Evolutionary conservation across 2,797 vertebrate species (phyloP), one percentile per base, ranked within the genome.

Genomic region (Hippocampus kuda): DNA sequence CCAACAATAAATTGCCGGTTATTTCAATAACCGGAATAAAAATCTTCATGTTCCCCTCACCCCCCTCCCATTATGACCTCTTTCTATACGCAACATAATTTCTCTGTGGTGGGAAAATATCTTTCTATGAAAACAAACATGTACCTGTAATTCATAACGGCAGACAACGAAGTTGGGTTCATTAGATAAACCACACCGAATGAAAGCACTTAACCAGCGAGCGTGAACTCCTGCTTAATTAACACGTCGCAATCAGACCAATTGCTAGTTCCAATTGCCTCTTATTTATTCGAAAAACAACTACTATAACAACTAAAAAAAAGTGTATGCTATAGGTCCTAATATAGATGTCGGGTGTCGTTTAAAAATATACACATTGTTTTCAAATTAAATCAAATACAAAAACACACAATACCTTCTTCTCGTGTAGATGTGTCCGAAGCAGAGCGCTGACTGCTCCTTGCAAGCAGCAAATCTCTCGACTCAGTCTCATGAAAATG

Each of bases 371-470:
- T 38, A 1, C 34, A 38, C 34, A 38, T 38, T 38, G 34, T 38
- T 38, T 38, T 38, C 6, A 38, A n/a, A 11, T 22, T 22, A 22
- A 9, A 22, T 16, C 9, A 63, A 63, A 41, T 5, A 62, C 7
- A 24, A 65, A 60, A 51, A 63, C 2, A 7, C 2, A 53, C 61
- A 0, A 27, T 79, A 85, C 83, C 83, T 79, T 27, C 27, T 34
- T 42, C 44, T 48, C 44, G 44, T 24, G 24, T 30, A 18, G 8
- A 61, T n/a, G 24, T 16, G 11, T 4, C 60, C 51, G 51, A 12
- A 65, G 59, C 27, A 34, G 38, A 2, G 38, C 26, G 0, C 13
- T 15, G 61, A 69, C 24, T 56, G 3, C 44, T 68, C 70, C 67
- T 38, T 27, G 41, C 65, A 73, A 68, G 56, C 34, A 34, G 41